Evolutionary conservation across 2,888 invertebrate species (phyloP), one percentile per base, ranked within the genome.

Genomic region (Aproaerema taeniolella): DNA sequence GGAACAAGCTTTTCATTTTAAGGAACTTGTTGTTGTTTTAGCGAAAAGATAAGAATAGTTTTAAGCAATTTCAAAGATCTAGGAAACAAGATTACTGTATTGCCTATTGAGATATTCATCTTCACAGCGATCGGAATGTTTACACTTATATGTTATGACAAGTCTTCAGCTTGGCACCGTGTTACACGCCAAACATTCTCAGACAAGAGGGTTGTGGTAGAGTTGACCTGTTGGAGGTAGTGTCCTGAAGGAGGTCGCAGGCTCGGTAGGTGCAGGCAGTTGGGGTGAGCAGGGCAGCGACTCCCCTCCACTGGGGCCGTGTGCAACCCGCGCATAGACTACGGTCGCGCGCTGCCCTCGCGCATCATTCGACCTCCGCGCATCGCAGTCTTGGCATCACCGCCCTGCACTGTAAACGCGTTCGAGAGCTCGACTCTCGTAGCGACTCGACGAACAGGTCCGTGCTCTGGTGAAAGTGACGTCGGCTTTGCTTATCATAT

Each of bases 371-470:
- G 86, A 86, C 80, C 80, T 73, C 80, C 80, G 82, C 83, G 85
- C 78, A 77, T 73, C 78, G 61, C 85, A 85, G 87, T 85, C 78
- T 78, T 50, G 83, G 86, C 82, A 83, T 53, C 73, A 61, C 58
- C 68, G 81, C 77, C 81, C 75, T 72, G 76, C 56, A 81, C 81
- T 80, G 75, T 71, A 78, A 50, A 83, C 85, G 85, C 82, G 85
- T 73, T 64, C 80, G 86, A 67, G 86, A 86, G 78, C 67, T 69
- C 67, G 76, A 78, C 79, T 86, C 86, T 81, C 81, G 79, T 82
- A 77, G 66, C 83, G 85, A 83, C 67, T 80, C 79, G 67, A 85
- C 87, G 83, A 86, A 86, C 87, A 87, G 87, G 87, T 87, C 76
- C 75, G 79, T 80, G 70, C 54, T 55, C 53, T 61, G 58, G 80